A percentile compares a stretch with the other conserved stretches of the same genome.
phyloP scores from a whole-genome alignment of 2,113 vertebrate genomes.

The Gulo gulo region DNA sequence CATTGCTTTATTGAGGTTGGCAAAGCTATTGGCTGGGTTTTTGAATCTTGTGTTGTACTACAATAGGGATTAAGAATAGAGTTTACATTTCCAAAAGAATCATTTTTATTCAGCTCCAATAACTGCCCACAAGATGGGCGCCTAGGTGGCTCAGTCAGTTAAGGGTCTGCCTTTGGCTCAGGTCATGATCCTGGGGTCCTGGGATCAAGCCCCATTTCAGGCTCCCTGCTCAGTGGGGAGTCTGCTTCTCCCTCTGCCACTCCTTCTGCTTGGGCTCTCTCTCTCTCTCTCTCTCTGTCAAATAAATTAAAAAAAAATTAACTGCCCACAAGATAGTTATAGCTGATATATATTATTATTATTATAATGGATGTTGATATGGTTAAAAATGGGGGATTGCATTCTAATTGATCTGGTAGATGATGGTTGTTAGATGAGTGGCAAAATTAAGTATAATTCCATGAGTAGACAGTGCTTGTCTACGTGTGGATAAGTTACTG shows the following conservation, averaged over 20 bases:
- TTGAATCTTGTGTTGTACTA: background rate
- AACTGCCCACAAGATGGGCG: background rate
- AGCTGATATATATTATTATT: background rate
- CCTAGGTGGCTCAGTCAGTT: no score
- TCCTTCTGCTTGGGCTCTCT: no score
- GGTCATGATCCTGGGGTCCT: no score
- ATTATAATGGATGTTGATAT: background rate
- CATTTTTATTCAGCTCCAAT: background rate
- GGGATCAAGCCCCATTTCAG: no score
- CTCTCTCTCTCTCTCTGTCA: no score
- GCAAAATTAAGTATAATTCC: background rate
- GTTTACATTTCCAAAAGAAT: slow-evolving; percentile 1
- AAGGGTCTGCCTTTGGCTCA: no score
- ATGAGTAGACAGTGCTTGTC: background rate
- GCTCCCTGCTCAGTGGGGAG: no score
- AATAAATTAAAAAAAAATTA: no score
- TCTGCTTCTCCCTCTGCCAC: no score
- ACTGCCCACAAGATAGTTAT: background rate
- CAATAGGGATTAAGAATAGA: background rate
- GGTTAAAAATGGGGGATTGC: background rate
- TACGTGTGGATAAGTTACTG: background rate
- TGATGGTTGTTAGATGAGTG: background rate
- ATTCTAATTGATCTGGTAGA: background rate
- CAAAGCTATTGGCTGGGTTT: background rate
- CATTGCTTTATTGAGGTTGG: background rate